Percentiles rank a stretch among this genome's conserved stretches.
These are phyloP conservation scores for Cepaea nemoralis DNA, from an alignment of 1,140 invertebrate genomes.

Conservation along the genomic window DNA sequence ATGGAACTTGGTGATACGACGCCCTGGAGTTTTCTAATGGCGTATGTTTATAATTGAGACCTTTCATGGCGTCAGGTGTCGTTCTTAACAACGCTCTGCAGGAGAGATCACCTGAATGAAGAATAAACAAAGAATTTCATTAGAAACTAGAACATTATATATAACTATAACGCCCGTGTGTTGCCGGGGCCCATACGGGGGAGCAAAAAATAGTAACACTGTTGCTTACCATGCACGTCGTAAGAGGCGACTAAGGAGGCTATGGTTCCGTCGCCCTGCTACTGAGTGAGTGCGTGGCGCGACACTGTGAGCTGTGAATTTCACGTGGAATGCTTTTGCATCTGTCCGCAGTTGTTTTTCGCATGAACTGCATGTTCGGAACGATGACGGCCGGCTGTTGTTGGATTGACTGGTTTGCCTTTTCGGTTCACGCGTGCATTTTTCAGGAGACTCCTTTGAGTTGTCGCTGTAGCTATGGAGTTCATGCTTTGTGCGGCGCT, in stretches of 20 bases:
- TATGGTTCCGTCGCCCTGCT: neutral
- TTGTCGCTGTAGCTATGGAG: no score
- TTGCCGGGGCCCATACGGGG: neutral
- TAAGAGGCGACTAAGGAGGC: neutral
- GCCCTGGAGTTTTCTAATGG: neutral
- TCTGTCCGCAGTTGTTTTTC: no score
- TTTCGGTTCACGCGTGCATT: no score
- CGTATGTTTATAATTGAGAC: neutral
- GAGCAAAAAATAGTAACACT: neutral
- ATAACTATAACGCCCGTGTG: neutral
- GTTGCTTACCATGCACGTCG: neutral
- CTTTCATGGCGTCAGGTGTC: neutral
- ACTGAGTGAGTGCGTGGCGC: neutral
- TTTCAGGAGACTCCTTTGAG: no score
- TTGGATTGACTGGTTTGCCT: no score
- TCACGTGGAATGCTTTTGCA: no score
- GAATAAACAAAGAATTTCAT: neutral
- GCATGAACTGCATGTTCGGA: no score
- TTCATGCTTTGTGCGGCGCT: no score
- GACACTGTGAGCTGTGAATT: no score
- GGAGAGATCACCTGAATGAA: slow-evolving; percentile 23
- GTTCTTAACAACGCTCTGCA: neutral
- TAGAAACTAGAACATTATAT: neutral
- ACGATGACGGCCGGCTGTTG: no score
- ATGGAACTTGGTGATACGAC: slow-evolving; percentile 15